Base-by-base conservation (phyloP, 2,797 vertebrate genomes). In the Ispidina lecontei region DNA sequence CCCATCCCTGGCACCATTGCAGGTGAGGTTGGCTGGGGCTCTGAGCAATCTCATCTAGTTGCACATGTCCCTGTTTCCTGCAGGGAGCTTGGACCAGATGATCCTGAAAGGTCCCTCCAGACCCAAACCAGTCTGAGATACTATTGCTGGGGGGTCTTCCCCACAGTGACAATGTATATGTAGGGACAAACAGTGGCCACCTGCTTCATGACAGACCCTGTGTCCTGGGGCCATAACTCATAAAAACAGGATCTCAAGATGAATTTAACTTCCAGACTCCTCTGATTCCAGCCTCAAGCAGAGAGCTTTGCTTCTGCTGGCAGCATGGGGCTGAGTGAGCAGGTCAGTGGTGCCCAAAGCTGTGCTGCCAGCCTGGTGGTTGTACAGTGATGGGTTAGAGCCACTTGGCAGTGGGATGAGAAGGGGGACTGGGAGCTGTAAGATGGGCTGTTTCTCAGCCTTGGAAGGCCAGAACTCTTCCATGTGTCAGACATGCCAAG, bases 121-220 rank as follows among this genome's bases (percentile, higher is more conserved):
- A 31, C n/a, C 19, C 54, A 55, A 55, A 31, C 54, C n/a, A 21
- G n/a, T 55, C 20, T 31, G 29, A 18, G 52, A 22, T 55, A 31
- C 28, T 31, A 19, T 19, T 19, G 18, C 52, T 29, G 54, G 54
- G 19, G n/a, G 37, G 73, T 78, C 31, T 20, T 60, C 23, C 49
- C 63, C 6, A 2, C 1, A 4, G 14, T 76, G 33, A 31, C 55
- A 33, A 26, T 0, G 0, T 3, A 17, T 43, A n/a, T 25, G 13
- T 23, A n/a, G 51, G 75, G 44, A 49, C 31, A 23, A 28, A 47
- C 35, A 29, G n/a, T 25, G 28, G 12, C 37, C 31, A 47, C 17
- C 14, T 1, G 0, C 29, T 29, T 49, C 35, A 49, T 14, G 20
- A 28, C 23, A 2, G 10, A 6, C 44, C n/a, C 52, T 18, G 49